Base-by-base conservation (phyloP, 2,888 invertebrate species). In the Criorhina ranunculi region DNA sequence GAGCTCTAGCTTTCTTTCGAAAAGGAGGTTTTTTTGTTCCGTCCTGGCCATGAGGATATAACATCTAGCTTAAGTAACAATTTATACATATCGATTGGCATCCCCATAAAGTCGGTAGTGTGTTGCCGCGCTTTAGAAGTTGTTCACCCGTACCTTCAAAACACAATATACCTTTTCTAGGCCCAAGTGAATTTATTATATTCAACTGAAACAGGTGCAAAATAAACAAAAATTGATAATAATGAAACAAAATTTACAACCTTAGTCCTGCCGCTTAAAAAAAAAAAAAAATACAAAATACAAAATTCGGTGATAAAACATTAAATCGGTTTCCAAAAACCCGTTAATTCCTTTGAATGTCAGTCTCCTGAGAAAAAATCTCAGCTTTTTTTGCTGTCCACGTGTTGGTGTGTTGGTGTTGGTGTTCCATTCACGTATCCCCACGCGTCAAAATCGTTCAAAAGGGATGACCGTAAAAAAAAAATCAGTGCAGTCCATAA, bases 401-500 rank as follows among this genome's bases (percentile, higher is more conserved):
- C 37, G 24, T 24, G 24, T 7, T 37, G 29, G 37, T 49, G 37
- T 29, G 37, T 72, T 5, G 9, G 37, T 59, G 69, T 57, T 33
- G n/a, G 40, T n/a, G 15, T 31, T 55, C 19, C 12, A 7, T 37
- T 15, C 35, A 69, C 35, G 2, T 11, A 19, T 5, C 29, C 19
- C 29, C 15, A 17, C n/a, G n/a, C 40, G 31, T 24, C 5, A n/a
- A 15, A 5, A 46, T 44, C 29, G 40, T 57, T 67, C 35, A 3
- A 40, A 42, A 37, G 31, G 29, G 17, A 62, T 69, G 69, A 15
- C 59, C 42, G 49, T 67, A 53, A 79, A 67, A 72, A n/a, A 31
- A 59, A 67, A 53, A 75, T 73, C 67, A 60, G 17, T 67, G 60
- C 64, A 60, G 59, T 57, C 64, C 55, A 55, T 64, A 75, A 75